A percentile compares a stretch with the other conserved stretches of the same genome.
phyloP scores from a whole-genome alignment of 2,113 vertebrate genomes.

The Apeltes quadracus region DNA sequence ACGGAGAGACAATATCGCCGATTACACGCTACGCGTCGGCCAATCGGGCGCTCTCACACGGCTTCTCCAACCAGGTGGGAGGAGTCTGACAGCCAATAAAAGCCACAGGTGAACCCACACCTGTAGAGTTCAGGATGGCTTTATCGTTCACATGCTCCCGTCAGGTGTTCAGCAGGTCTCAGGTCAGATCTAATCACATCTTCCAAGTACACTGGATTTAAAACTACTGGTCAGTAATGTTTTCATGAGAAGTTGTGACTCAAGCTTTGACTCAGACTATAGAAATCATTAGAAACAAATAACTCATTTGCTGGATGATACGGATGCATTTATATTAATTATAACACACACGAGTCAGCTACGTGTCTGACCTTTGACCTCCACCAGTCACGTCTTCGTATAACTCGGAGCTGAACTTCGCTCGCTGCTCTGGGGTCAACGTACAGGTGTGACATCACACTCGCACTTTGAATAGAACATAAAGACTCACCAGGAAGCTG shows the following conservation, averaged over 20 bases:
- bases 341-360: background rate
- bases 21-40: background rate
- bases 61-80: background rate
- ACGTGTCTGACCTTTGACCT: conserved; percentile 1
- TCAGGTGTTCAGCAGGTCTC: background rate
- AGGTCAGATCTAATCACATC: background rate
- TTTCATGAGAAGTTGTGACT: too few species aligned
- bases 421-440: background rate
- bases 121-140: background rate
- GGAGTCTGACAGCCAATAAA: background rate
- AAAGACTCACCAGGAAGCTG: too few species aligned
- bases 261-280: too few species aligned
- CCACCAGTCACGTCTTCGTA: background rate
- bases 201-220: too few species aligned
- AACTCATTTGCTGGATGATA: too few species aligned
- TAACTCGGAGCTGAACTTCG: background rate
- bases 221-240: too few species aligned
- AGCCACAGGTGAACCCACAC: background rate
- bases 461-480: too few species aligned
- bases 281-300: too few species aligned
- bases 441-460: background rate
- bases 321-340: too few species aligned
- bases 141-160: background rate
- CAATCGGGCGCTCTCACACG: conserved; percentile 1
- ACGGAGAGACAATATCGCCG: conserved; percentile 1